A percentile compares a stretch with the other conserved stretches of the same genome.
Evolutionary conservation across 1,140 invertebrate genomes (phyloP).

Genomic region (Tetraneura akinire): DNA sequence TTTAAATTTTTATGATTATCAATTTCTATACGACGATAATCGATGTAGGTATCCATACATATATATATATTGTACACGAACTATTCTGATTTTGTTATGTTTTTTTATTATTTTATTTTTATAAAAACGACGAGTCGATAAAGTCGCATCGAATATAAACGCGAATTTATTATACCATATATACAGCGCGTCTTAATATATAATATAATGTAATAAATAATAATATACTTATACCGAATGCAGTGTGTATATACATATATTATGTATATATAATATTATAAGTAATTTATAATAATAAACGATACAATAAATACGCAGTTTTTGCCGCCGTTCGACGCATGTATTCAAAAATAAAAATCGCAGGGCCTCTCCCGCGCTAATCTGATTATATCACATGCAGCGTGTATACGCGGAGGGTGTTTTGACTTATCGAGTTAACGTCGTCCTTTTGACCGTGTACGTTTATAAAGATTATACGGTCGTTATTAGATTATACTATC

Average conservation of each 20-base stretch:
- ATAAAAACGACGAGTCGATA: constrained; percentile 7
- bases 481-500: constrained; percentile 42
- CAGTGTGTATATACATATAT: not conserved
- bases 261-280: too few relatives aligned
- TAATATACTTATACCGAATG: not conserved
- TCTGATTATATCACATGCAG: constrained; percentile 14
- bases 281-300: too few relatives aligned
- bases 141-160: too few relatives aligned
- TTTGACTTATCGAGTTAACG: constrained; percentile 48
- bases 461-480: constrained; percentile 47
- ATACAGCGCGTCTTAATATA: too few relatives aligned
- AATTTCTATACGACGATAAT: too few relatives aligned
- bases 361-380: constrained; percentile 6
- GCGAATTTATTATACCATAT: not conserved
- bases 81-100: too few relatives aligned
- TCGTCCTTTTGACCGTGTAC: constrained; percentile 44
- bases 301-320: too few relatives aligned
- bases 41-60: too few relatives aligned
- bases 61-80: too few relatives aligned
- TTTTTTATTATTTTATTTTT: too few relatives aligned
- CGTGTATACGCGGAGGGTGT: constrained; percentile 10
- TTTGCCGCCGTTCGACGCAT: not conserved
- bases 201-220: too few relatives aligned
- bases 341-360: not conserved
- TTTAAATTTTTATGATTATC: too few relatives aligned